These are phyloP conservation scores for Pseudoatta argentina DNA, from an alignment of 1,140 invertebrate species.

Conservation along the genomic window DNA sequence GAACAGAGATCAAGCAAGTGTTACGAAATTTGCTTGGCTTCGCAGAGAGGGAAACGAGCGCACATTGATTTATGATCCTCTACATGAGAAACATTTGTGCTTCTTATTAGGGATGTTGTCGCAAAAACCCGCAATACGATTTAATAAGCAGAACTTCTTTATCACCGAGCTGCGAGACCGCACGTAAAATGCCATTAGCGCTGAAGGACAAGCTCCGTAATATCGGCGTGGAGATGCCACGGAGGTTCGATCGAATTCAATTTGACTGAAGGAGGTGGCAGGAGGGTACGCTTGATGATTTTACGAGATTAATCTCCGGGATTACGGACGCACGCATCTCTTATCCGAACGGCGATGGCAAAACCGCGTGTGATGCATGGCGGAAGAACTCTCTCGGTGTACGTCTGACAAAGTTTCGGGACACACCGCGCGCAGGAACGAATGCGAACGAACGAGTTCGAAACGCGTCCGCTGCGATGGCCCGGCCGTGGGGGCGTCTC, in stretches of 20 bases:
- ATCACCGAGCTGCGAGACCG: neutral
- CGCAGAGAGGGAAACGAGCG: neutral
- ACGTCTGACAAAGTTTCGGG: slow-evolving; percentile 69
- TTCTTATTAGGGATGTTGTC: slow-evolving; percentile 3
- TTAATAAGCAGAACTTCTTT: slow-evolving; percentile 1
- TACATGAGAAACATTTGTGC: neutral
- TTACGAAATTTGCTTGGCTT: neutral
- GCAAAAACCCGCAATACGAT: neutral
- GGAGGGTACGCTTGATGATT: slow-evolving; percentile 3
- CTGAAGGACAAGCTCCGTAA: neutral
- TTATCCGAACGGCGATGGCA: slow-evolving; percentile 12
- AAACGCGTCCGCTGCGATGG: slow-evolving; percentile 69
- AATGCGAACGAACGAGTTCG: slow-evolving; percentile 73
- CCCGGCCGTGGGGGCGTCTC: slow-evolving; percentile 78
- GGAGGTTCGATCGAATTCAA: slow-evolving; percentile 33
- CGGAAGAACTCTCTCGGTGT: slow-evolving; percentile 72
- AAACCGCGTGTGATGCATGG: slow-evolving; percentile 50
- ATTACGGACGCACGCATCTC: slow-evolving; percentile 22
- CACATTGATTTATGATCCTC: slow-evolving; percentile 25
- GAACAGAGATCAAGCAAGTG: neutral
- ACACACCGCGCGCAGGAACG: slow-evolving; percentile 55
- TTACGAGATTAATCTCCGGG: slow-evolving; percentile 54
- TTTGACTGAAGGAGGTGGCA: neutral
- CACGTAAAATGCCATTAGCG: neutral
- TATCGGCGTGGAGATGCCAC: neutral